These are phyloP conservation scores for Pimephales promelas DNA, from an alignment of 2,113 vertebrate genomes.

Conservation along the genomic window DNA sequence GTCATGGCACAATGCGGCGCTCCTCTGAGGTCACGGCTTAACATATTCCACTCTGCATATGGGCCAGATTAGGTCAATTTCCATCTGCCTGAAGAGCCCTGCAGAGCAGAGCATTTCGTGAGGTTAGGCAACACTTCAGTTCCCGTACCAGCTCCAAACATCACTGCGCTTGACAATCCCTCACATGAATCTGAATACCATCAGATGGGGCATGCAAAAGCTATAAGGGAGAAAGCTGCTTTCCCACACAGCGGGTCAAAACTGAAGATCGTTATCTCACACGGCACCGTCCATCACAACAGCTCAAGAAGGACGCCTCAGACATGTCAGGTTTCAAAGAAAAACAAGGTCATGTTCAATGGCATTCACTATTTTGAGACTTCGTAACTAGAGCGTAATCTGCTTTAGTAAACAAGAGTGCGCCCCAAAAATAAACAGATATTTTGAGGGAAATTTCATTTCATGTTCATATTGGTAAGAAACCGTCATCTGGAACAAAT, in stretches of 20 bases:
- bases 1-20: background rate
- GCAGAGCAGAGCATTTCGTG: background rate
- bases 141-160: background rate
- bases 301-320: background rate
- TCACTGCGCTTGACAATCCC: background rate
- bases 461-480: background rate
- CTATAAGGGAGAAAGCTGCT: background rate
- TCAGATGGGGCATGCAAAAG: background rate
- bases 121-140: background rate
- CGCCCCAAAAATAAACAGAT: conserved; percentile 19
- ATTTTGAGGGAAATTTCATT: background rate
- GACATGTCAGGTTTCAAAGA: background rate
- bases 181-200: conserved; percentile 15
- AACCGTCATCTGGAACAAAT: background rate
- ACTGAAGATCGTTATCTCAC: background rate
- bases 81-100: conserved; percentile 13
- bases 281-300: background rate
- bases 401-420: background rate
- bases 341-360: background rate
- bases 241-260: background rate
- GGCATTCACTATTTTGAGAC: background rate
- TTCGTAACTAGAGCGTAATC: background rate
- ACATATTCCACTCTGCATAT: conserved; percentile 36
- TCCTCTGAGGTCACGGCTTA: conserved; percentile 11
- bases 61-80: conserved; percentile 45